phyloP scores from a whole-genome alignment of 2,888 invertebrate genomes.

The Synergus umbraculus region DNA sequence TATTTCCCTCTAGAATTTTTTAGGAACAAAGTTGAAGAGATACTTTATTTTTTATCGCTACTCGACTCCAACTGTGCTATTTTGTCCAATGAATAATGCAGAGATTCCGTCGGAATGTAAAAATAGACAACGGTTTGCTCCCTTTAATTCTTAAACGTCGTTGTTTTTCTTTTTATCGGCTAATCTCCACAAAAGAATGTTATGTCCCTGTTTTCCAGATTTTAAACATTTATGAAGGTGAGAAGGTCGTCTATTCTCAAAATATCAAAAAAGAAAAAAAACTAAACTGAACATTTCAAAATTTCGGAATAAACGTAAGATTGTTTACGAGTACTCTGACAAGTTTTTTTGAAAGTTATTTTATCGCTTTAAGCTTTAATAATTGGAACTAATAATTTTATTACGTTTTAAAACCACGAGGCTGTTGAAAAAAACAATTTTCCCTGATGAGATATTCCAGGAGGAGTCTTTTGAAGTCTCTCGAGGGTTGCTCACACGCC shows the following conservation, averaged over 20 bases:
- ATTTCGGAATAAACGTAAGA: not conserved
- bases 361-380: slow-evolving; percentile 11
- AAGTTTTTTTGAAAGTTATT: not conserved
- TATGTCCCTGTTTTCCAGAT: not conserved
- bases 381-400: slow-evolving; percentile 23
- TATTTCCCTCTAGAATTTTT: not conserved
- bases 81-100: slow-evolving; percentile 15
- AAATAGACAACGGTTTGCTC: slow-evolving; percentile 25
- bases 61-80: not conserved
- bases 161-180: slow-evolving; percentile 10
- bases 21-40: not conserved
- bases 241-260: slow-evolving; percentile 24
- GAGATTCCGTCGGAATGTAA: not conserved
- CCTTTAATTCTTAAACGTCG: not conserved
- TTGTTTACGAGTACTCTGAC: not conserved
- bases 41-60: not conserved
- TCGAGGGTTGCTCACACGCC: slow-evolving; percentile 15
- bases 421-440: not conserved
- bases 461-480: slow-evolving; percentile 19
- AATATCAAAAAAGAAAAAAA: not conserved
- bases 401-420: slow-evolving; percentile 16
- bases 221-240: slow-evolving; percentile 33
- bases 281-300: not conserved
- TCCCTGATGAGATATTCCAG: slow-evolving; percentile 2
- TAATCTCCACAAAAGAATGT: slow-evolving; percentile 19